Evolutionary conservation across 1,140 invertebrate genomes (phyloP).

Genomic region (Lepidurus packardi): DNA sequence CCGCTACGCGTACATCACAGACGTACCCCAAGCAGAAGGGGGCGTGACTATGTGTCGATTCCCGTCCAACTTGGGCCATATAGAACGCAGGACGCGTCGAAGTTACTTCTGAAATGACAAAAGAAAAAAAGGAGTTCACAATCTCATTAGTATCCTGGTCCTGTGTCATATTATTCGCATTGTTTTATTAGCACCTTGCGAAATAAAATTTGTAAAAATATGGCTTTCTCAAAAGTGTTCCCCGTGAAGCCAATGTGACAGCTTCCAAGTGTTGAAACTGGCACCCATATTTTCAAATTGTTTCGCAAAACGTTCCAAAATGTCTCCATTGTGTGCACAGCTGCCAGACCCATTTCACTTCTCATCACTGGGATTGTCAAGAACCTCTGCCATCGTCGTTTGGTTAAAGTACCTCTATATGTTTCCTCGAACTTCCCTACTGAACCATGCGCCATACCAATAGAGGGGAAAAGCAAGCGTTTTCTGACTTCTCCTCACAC

Average conservation of each 20-base stretch:
- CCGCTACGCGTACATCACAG: not conserved
- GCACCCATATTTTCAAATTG: not conserved
- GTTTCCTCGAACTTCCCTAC: not conserved
- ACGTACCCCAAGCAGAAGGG: conserved; percentile 1
- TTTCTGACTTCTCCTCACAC: not conserved
- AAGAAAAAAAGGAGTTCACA: not conserved
- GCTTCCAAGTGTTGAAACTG: not conserved
- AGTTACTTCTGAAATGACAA: not conserved
- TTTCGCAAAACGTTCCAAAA: not conserved
- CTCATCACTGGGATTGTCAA: not conserved
- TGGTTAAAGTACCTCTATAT: not conserved
- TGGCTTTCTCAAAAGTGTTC: not conserved
- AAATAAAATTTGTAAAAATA: too few species aligned
- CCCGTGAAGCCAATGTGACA: not conserved
- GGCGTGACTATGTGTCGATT: not conserved
- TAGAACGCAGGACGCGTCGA: not conserved
- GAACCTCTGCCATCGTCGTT: not conserved
- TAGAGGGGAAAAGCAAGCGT: not conserved
- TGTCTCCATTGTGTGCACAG: conserved; percentile 18
- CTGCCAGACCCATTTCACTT: not conserved
- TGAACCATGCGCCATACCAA: not conserved
- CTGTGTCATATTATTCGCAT: too few species aligned
- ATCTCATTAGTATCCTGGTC: not conserved
- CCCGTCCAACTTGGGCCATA: not conserved
- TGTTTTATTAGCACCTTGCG: too few species aligned